phyloP scores from a whole-genome alignment of 2,888 invertebrate species.

The Ecliptopera silaceata region DNA sequence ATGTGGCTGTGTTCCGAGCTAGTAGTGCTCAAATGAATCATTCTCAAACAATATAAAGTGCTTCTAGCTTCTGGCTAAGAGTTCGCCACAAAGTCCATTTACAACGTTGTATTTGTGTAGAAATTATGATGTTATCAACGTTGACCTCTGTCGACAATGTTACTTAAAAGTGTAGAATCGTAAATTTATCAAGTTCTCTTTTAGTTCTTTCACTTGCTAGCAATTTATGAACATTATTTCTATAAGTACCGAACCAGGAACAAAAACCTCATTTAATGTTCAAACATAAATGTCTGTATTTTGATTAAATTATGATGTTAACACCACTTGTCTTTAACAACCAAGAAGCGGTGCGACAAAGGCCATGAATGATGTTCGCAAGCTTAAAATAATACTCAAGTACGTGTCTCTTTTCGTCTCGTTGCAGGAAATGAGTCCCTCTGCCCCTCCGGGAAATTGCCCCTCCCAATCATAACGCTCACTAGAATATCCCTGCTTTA shows the following conservation, averaged over 20 bases:
- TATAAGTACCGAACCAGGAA: too few species aligned
- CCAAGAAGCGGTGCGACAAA: slow-evolving; percentile 51
- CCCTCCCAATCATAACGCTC: slow-evolving; percentile 76
- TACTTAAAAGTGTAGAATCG: too few species aligned
- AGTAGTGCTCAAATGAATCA: slow-evolving; percentile 15
- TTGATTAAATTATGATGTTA: not conserved
- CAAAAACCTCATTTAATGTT: too few species aligned
- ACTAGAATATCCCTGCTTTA: slow-evolving; percentile 69
- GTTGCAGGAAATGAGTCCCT: slow-evolving; percentile 77
- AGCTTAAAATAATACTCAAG: slow-evolving; percentile 78
- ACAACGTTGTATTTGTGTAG: not conserved
- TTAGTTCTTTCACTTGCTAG: too few species aligned
- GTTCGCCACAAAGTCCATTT: not conserved
- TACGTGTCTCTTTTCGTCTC: slow-evolving; percentile 54
- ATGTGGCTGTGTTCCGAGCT: slow-evolving; percentile 36
- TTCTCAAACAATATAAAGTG: slow-evolving; percentile 6
- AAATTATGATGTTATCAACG: not conserved
- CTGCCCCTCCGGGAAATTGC: slow-evolving; percentile 78
- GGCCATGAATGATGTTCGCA: slow-evolving; percentile 70
- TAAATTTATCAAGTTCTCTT: too few species aligned
- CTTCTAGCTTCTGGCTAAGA: not conserved
- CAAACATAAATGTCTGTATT: not conserved
- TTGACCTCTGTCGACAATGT: too few species aligned
- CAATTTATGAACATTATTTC: too few species aligned
- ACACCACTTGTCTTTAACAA: slow-evolving; percentile 1